These are phyloP conservation scores for Holacanthella duospinosa DNA, from an alignment of 2,888 invertebrate species.

Conservation along the genomic window DNA sequence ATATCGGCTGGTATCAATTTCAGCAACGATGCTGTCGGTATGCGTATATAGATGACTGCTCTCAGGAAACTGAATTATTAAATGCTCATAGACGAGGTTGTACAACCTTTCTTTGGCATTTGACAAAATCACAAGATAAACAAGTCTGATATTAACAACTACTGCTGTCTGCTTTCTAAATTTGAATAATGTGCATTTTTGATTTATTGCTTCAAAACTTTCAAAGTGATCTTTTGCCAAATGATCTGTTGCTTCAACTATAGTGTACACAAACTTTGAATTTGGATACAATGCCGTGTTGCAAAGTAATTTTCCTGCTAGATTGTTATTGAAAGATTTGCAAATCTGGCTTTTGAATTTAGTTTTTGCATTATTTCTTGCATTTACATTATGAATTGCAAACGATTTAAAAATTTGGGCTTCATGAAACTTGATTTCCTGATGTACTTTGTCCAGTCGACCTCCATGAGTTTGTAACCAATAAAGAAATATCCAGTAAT, in stretches of 20 bases:
- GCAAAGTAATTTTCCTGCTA: background rate
- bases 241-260: background rate
- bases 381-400: background rate
- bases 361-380: background rate
- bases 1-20: background rate
- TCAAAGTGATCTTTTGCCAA: background rate
- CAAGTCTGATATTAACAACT: background rate
- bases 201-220: background rate
- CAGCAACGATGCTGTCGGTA: background rate
- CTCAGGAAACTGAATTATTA: background rate
- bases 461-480: background rate
- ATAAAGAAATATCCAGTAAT: background rate
- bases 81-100: background rate
- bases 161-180: background rate
- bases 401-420: background rate
- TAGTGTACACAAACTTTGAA: background rate
- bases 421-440: background rate
- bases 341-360: background rate
- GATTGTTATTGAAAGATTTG: background rate
- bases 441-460: background rate
- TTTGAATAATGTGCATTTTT: background rate
- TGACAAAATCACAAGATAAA: background rate
- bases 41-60: background rate
- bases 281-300: background rate
- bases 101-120: background rate